Evolutionary conservation across 2,797 vertebrate species (phyloP).

Genomic region (Dryobates pubescens): DNA sequence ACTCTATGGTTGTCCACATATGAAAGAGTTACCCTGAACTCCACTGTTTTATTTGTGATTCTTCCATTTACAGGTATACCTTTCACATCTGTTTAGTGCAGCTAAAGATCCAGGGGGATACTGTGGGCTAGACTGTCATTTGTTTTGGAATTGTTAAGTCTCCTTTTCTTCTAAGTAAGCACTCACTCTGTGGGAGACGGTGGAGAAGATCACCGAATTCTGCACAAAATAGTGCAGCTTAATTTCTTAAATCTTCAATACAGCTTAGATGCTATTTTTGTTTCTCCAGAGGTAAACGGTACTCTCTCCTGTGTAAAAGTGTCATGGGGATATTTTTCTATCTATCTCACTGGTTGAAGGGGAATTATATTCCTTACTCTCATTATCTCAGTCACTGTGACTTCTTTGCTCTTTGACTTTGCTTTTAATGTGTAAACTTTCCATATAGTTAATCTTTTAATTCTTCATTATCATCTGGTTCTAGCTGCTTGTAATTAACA

Average conservation of each 20-base stretch:
- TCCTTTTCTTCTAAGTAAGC: background rate
- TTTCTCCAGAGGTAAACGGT: background rate
- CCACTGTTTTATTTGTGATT: background rate
- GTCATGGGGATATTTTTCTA: background rate
- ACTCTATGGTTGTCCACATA: background rate
- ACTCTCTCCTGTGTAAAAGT: background rate
- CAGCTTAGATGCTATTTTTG: background rate
- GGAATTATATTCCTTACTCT: background rate
- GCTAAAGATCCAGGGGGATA: background rate
- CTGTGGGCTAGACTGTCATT: background rate
- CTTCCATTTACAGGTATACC: background rate
- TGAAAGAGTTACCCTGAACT: background rate
- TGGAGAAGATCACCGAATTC: background rate
- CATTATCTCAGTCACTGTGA: background rate
- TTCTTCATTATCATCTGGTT: constrained; percentile 23
- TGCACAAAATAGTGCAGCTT: background rate
- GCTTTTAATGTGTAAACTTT: background rate
- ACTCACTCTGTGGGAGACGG: background rate
- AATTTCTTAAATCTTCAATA: background rate
- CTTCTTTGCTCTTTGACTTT: constrained; percentile 20
- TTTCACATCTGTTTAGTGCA: background rate
- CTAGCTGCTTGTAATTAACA: constrained; percentile 16
- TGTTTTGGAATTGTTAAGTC: background rate
- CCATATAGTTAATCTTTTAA: constrained; percentile 1
- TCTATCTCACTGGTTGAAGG: background rate